Conservation (phyloP, 2,113 vertebrate species). For the Monarcha castaneiventris region DNA sequence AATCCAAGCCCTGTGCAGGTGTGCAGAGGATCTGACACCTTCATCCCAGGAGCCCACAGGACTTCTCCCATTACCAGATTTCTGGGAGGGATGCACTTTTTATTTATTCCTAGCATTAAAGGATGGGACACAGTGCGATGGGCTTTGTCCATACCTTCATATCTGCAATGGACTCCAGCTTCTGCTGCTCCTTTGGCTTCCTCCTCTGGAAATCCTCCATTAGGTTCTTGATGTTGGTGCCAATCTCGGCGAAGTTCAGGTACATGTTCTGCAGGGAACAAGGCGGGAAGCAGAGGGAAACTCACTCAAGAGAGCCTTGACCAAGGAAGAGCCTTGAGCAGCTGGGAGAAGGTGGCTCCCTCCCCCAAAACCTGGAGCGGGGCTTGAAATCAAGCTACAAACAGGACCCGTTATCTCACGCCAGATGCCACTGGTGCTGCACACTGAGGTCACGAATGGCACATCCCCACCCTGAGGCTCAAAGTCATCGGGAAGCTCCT, state of each 20-base stretch:
- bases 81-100: not conserved
- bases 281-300: not conserved
- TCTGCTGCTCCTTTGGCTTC: constrained; percentile 93
- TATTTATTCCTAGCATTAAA: not conserved
- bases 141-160: constrained; percentile 83
- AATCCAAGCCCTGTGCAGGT: not conserved
- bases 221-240: constrained; percentile 95
- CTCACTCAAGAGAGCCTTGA: not conserved
- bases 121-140: not conserved
- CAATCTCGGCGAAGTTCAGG: constrained; percentile 96
- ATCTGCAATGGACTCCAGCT: constrained; percentile 92
- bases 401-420: accelerated
- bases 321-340: not conserved
- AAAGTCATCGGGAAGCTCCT: accelerated
- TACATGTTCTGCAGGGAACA: constrained; percentile 86
- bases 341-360: not conserved
- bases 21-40: not conserved
- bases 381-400: not conserved
- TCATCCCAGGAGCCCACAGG: not conserved
- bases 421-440: not conserved
- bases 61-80: not conserved
- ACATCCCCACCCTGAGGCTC: not conserved
- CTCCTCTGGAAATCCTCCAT: constrained; percentile 99
- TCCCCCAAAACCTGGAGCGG: not conserved
- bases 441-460: accelerated